Evolutionary conservation across 2,888 invertebrate species (phyloP), one percentile per base, ranked within the genome.

Genomic region (Cecidostiba fungosa): DNA sequence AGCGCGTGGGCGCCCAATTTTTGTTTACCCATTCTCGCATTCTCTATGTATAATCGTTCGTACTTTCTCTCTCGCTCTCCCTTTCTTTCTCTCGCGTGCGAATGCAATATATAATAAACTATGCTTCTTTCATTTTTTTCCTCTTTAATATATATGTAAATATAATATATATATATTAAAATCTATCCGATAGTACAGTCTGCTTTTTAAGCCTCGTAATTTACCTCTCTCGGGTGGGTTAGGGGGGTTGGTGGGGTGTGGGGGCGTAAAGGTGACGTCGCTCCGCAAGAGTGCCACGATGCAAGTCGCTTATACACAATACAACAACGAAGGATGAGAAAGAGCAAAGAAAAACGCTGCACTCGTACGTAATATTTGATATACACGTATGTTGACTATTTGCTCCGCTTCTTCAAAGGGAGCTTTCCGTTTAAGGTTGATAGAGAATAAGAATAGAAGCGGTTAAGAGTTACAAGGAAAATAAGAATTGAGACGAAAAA

Each of bases 181-280:
- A 91, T 92, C 92, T 92, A 92, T 92, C 90, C 89, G 89, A 92
- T 93, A 92, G 92, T 92, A 92, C 92, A 93, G 92, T 92, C 92
- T 92, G 93, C 92, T 92, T 92, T 91, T 91, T 91, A 92, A 93
- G 92, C 92, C 92, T 92, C 93, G 91, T 92, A 90, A 90, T 90
- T 90, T 89, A 90, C 88, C 89, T 89, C 89, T 90, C 88, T 89
- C 86, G 87, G 81, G 77, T 79, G 85, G 47, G 73, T 86, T 86
- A 78, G 26, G 50, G 10, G 84, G 47, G 6, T 16, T 50, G 77
- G 82, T 50, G 39, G 73, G 47, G 62, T 47, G 43, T 39, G 66
- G 54, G 12, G 73, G 50, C 50, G 39, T 43, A 79, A 76, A 69
- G 23, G 85, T 87, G 87, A 86, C 81, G 83, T 88, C 88, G 88